Evolutionary conservation across 2,113 vertebrate genomes (phyloP).

Genomic region (Egretta garzetta): DNA sequence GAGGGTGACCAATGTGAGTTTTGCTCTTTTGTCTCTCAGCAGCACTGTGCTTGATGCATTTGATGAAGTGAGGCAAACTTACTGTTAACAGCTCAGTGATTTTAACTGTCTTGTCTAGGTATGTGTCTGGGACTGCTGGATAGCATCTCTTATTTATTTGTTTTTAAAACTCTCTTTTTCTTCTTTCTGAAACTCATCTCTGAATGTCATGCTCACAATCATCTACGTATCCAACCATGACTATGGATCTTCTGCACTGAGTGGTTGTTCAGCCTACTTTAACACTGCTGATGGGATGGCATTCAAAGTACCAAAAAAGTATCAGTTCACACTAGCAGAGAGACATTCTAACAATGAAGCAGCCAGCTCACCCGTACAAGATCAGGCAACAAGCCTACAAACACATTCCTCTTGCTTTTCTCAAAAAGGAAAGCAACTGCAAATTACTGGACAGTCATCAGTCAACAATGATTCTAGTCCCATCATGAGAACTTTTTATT

Average conservation of each 20-base stretch:
- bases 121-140: neutral
- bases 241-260: neutral
- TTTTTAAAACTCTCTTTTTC: neutral
- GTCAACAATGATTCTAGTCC: neutral
- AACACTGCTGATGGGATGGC: conserved; percentile 26
- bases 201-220: conserved; percentile 45
- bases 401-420: neutral
- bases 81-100: conserved; percentile 47
- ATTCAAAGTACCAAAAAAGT: conserved; percentile 22
- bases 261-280: conserved; percentile 39
- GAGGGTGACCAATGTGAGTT: neutral
- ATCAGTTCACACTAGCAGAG: neutral
- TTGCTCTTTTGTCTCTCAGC: neutral
- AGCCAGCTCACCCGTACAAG: neutral
- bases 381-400: neutral
- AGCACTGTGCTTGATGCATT: neutral
- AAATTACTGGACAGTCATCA: neutral
- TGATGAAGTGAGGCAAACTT: conserved; percentile 30
- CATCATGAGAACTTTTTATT: neutral
- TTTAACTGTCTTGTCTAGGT: conserved; percentile 40
- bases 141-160: neutral
- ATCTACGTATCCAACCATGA: conserved; percentile 6
- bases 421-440: neutral
- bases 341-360: neutral
- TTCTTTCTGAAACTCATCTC: conserved; percentile 58